Base-by-base conservation (phyloP, 2,888 invertebrate genomes). In the Strigamia crassipes region DNA sequence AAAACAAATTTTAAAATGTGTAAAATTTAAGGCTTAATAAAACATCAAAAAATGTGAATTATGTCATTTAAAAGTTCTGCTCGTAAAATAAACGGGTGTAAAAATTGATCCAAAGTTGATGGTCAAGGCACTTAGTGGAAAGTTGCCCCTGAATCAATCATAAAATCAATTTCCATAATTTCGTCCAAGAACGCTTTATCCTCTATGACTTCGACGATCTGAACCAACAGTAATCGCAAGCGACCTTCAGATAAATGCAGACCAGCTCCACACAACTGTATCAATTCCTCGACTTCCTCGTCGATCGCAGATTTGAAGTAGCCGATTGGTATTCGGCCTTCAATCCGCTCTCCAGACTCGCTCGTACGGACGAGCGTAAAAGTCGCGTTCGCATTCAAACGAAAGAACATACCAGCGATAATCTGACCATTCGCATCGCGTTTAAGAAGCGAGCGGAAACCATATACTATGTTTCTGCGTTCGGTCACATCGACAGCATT, bases 391-490 rank as follows among this genome's bases (percentile, higher is more conserved):
- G 84, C 83, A 84, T 92, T 90, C 81, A 96, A 90, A 73, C 94
- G 93, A 87, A 96, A 95, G 88, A 96, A 96, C 83, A 96, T 89
- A 27, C 96, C 96, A 79, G 96, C 95, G 46, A 92, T 90, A 8
- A 96, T 90, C 85, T 93, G 92, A 79, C 96, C 96, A 86, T 95
- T 95, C 84, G 92, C 93, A 88, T 95, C 94, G 81, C 96, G 91
- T 6, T 94, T 92, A 81, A 96, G 89, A 80, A 96, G 90, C 8
- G 87, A 87, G 82, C 91, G 88, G 87, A 93, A 92, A 86, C 94
- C 93, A 90, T 96, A 96, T 27, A 94, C 93, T 86, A 96, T 89
- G 88, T 96, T 96, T 85, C 96, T 92, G 86, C 96, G 92, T 87
- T 96, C 96, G 0, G 96, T 95, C 38, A 96, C 94, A 87, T 93